Conservation (phyloP, 1,140 invertebrate genomes). For the Teleopsis dalmanni region DNA sequence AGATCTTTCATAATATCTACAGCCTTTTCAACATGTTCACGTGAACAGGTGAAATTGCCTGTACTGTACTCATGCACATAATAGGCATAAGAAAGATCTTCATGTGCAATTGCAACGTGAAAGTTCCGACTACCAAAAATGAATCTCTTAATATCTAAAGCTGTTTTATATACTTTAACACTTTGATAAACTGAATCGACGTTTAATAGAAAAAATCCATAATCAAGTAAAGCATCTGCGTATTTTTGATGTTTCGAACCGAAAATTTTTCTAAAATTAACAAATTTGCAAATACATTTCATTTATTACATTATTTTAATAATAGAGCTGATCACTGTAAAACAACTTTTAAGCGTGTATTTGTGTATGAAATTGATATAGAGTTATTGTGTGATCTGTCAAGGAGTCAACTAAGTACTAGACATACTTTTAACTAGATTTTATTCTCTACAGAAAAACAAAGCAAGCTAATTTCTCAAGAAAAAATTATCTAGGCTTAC, state of each 20-base stretch:
- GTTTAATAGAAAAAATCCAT: constrained; percentile 84
- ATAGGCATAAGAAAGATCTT: constrained; percentile 84
- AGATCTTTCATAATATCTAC: constrained; percentile 71
- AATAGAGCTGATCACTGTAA: background rate
- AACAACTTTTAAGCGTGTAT: background rate
- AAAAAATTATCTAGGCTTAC: too few relatives aligned
- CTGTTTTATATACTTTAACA: constrained; percentile 75
- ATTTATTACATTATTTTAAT: too few relatives aligned
- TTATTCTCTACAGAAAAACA: too few relatives aligned
- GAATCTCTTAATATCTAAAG: constrained; percentile 61
- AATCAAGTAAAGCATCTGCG: constrained; percentile 76
- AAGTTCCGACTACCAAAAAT: constrained; percentile 81
- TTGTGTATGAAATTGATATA: too few relatives aligned
- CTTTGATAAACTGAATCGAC: constrained; percentile 76
- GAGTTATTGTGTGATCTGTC: too few relatives aligned
- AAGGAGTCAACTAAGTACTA: too few relatives aligned
- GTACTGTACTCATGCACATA: constrained; percentile 88
- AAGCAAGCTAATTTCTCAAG: too few relatives aligned
- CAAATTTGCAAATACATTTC: background rate
- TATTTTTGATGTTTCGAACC: constrained; percentile 67
- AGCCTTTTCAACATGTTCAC: constrained; percentile 73
- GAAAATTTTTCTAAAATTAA: constrained; percentile 45
- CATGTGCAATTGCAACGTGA: constrained; percentile 76
- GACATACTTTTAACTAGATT: too few relatives aligned
- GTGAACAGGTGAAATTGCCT: constrained; percentile 72